A percentile compares a stretch with the other conserved stretches of the same genome.
Conservation (phyloP, 2,888 invertebrate genomes). For the Pterostichus madidus region DNA sequence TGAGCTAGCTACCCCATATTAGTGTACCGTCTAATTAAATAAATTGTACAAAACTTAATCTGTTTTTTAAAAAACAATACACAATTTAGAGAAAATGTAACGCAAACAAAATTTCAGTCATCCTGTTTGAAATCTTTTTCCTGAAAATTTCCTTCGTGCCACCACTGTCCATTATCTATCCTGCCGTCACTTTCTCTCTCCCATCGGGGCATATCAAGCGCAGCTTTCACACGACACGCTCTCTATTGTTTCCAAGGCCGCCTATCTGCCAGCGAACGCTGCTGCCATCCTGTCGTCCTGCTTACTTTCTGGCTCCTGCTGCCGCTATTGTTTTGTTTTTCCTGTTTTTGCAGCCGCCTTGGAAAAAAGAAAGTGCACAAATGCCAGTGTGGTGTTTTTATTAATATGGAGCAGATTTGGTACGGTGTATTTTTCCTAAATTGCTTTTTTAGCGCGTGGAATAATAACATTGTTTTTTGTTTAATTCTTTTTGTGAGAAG, state of each 20-base stretch:
- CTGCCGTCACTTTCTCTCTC: constrained; percentile 29
- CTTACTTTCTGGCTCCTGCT: no score
- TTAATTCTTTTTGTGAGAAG: not conserved
- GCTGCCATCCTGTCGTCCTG: not conserved
- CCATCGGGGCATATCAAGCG: constrained; percentile 41
- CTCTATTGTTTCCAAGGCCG: constrained; percentile 26
- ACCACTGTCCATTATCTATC: not conserved
- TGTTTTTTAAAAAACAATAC: no score
- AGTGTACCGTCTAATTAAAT: no score
- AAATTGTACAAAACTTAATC: no score
- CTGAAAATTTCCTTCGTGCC: not conserved
- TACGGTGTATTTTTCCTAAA: not conserved
- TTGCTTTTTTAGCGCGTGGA: not conserved
- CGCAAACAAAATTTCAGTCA: no score
- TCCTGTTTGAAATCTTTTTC: no score
- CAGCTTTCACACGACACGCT: constrained; percentile 18
- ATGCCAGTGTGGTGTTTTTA: not conserved
- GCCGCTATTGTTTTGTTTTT: constrained; percentile 21
- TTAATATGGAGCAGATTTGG: constrained; percentile 23
- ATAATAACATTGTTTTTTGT: not conserved
- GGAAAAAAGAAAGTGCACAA: constrained; percentile 4
- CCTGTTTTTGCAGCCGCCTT: not conserved
- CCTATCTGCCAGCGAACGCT: not conserved
- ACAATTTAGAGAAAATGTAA: no score
- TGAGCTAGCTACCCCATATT: no score